These are phyloP conservation scores for Buceros bicornis DNA, from an alignment of 2,797 vertebrate genomes.

Conservation along the genomic window DNA sequence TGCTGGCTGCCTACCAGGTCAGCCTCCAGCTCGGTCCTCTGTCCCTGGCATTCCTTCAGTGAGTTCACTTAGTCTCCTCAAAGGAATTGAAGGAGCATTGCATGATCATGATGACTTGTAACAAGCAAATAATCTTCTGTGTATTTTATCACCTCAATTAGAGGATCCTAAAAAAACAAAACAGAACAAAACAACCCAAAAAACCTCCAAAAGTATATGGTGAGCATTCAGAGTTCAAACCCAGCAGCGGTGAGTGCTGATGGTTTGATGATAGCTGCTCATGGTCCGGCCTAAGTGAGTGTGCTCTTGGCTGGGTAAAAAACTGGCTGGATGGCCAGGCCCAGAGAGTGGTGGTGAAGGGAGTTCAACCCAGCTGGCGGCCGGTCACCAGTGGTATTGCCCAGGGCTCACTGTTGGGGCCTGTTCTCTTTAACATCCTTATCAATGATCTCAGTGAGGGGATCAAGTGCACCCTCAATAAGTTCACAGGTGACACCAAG, in stretches of 20 bases:
- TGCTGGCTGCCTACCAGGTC: neutral
- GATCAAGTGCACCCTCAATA: neutral
- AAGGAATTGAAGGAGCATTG: neutral
- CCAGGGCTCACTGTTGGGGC: accelerated
- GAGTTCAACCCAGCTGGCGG: neutral
- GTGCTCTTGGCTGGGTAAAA: neutral
- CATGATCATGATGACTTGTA: neutral
- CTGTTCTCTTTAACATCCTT: neutral
- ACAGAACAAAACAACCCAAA: too few relatives aligned
- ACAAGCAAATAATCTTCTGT: neutral
- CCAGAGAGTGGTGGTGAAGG: neutral
- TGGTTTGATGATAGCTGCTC: neutral
- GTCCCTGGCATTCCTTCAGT: neutral
- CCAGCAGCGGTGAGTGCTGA: neutral
- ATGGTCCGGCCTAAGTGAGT: accelerated
- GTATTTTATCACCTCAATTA: neutral
- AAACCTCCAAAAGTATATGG: neutral
- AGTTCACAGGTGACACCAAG: neutral
- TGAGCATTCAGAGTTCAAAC: neutral
- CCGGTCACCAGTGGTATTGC: neutral
- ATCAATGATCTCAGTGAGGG: neutral
- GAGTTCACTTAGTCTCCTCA: neutral
- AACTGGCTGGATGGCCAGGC: accelerated
- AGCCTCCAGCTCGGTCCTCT: neutral
- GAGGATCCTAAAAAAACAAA: neutral